Conservation (phyloP, 2,888 invertebrate species). For the Drosophila mayaguana region DNA sequence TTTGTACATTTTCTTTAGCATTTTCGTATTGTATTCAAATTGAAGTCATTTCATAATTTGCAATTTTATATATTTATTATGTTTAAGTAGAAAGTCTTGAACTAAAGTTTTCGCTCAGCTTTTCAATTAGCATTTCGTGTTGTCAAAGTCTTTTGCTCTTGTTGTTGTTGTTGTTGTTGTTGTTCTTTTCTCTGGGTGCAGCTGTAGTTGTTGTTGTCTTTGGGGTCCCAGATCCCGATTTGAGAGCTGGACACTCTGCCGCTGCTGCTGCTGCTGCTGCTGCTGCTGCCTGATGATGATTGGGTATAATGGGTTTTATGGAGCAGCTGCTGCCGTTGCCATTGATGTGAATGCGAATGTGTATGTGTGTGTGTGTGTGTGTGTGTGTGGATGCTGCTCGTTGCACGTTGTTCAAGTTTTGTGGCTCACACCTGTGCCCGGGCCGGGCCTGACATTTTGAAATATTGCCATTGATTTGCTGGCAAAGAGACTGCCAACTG, state of each 20-base stretch:
- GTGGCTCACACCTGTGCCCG: constrained; percentile 76
- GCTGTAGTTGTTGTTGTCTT: constrained; percentile 12
- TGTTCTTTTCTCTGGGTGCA: constrained; percentile 21
- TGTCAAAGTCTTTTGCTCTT: neutral
- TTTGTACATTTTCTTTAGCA: no score
- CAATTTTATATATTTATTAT: no score
- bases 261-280: constrained; percentile 43
- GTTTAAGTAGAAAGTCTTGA: neutral
- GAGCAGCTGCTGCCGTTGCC: constrained; percentile 73
- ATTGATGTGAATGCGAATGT: constrained; percentile 43
- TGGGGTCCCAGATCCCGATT: constrained; percentile 66
- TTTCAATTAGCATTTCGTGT: neutral
- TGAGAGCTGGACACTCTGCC: constrained; percentile 59
- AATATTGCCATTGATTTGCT: constrained; percentile 78
- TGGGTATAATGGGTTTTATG: constrained; percentile 80
- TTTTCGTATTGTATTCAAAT: no score
- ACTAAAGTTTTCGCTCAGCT: neutral
- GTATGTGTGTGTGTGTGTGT: constrained; percentile 25
- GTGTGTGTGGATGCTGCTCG: constrained; percentile 45
- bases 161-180: neutral
- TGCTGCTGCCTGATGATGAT: constrained; percentile 73
- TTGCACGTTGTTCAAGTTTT: constrained; percentile 64
- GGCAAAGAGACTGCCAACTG: constrained; percentile 60
- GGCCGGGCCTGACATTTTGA: constrained; percentile 76
- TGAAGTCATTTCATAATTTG: no score